A percentile compares a stretch with the other conserved stretches of the same genome.
Conservation (phyloP, 1,140 invertebrate species). For the Hydropsyche tenuis region DNA sequence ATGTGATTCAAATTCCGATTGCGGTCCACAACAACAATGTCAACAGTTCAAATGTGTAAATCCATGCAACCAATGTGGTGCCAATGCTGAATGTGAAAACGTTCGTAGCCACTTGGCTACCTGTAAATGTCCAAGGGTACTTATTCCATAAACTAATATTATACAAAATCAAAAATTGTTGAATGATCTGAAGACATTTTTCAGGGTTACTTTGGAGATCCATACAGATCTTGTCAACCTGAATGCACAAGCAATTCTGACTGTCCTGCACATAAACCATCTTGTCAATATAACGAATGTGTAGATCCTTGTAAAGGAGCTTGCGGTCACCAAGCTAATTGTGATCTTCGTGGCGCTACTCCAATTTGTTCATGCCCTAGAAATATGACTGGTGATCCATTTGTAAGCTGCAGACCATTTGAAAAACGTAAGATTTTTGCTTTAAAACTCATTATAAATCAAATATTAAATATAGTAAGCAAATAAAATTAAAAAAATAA, state of each 20-base stretch:
- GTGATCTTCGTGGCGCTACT: conserved; percentile 76
- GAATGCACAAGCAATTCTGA: conserved; percentile 78
- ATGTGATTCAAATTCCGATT: conserved; percentile 79
- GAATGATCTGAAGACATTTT: conserved; percentile 13
- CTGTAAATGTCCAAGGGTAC: conserved; percentile 81
- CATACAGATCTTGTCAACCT: conserved; percentile 72
- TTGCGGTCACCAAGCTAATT: conserved; percentile 82
- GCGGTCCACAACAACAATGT: conserved; percentile 73
- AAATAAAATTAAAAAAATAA: no score
- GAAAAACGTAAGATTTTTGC: conserved; percentile 66
- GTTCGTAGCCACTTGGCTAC: conserved; percentile 78
- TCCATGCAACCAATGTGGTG: conserved; percentile 80
- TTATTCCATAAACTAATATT: not conserved
- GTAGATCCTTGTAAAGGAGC: conserved; percentile 80
- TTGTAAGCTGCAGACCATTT: conserved; percentile 79
- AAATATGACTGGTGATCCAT: conserved; percentile 87
- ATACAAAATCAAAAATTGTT: no score
- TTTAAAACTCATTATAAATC: no score
- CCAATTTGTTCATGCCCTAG: conserved; percentile 85
- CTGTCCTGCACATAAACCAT: conserved; percentile 77
- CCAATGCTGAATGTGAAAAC: conserved; percentile 77
- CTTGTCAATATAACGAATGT: conserved; percentile 82
- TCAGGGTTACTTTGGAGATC: conserved; percentile 77
- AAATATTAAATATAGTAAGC: no score
- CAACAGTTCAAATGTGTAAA: conserved; percentile 78